Percentiles rank a stretch among this genome's conserved stretches.
Evolutionary conservation across 2,113 vertebrate genomes (phyloP).

Genomic region (Triplophysa siluroides): DNA sequence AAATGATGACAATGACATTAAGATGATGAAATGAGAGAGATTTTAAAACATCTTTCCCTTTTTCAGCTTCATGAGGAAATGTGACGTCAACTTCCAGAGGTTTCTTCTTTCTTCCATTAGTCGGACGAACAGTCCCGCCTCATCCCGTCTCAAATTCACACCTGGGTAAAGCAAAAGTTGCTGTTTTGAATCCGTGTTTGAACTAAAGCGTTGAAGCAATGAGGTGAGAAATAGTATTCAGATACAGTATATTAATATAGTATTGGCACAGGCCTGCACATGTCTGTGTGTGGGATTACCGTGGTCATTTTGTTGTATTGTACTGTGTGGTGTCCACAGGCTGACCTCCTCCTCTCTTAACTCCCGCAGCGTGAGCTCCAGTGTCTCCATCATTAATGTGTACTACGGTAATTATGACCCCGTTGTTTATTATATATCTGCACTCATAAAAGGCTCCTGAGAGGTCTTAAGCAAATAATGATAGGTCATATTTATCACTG

Average conservation of each 20-base stretch:
- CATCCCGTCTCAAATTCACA: no score
- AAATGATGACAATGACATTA: not conserved
- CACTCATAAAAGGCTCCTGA: not conserved
- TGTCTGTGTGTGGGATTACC: not conserved
- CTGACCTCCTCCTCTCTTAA: not conserved
- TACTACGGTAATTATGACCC: conserved; percentile 7
- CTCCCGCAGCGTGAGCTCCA: not conserved
- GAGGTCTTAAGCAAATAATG: conserved; percentile 19
- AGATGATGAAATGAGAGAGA: not conserved
- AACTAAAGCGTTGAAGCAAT: no score
- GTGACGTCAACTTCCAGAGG: no score
- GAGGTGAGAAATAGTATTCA: no score
- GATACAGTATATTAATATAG: no score
- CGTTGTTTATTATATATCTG: conserved; percentile 21
- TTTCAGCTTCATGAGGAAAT: no score
- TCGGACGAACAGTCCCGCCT: no score
- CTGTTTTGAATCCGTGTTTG: no score
- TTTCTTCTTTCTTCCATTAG: no score
- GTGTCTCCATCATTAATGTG: not conserved
- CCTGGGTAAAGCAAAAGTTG: no score
- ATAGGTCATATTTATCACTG: conserved; percentile 27
- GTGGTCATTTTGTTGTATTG: not conserved
- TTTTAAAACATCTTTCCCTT: no score
- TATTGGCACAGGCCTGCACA: no score
- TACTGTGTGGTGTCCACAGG: not conserved